phyloP scores from a whole-genome alignment of 2,113 vertebrate species.

The Erpornis zantholeuca region DNA sequence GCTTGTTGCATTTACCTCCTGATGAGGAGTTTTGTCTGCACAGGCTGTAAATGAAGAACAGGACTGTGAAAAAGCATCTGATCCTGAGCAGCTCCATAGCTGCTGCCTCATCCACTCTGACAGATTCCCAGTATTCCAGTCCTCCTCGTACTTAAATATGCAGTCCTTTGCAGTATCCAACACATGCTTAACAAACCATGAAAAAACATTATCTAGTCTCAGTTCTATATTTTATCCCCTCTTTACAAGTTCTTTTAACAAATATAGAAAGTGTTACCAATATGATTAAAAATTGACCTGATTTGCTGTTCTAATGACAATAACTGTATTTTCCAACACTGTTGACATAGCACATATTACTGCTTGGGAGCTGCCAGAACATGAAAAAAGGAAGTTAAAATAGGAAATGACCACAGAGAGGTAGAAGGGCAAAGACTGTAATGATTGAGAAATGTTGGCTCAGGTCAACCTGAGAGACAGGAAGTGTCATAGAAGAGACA shows the following conservation, averaged over 20 bases:
- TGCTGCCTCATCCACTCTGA: background rate
- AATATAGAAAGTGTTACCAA: background rate
- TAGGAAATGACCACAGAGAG: background rate
- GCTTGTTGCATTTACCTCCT: background rate
- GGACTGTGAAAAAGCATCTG: background rate
- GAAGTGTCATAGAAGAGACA: background rate
- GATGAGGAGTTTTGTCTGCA: background rate
- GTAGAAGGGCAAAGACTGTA: background rate
- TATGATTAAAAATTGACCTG: background rate
- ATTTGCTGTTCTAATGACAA: background rate
- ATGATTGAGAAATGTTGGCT: background rate
- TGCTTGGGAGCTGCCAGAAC: background rate
- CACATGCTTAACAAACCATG: background rate
- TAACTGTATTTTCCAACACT: background rate
- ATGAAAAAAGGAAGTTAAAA: background rate
- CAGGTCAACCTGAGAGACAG: background rate
- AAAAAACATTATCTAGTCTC: background rate
- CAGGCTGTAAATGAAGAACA: background rate
- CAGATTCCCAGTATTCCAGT: background rate
- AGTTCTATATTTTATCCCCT: background rate
- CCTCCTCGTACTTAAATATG: background rate
- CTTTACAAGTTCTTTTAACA: background rate
- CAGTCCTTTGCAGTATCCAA: background rate
- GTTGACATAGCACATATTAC: background rate
- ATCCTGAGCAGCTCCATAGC: background rate